Evolutionary conservation across 2,113 vertebrate genomes (phyloP).

Genomic region (Phalacrocorax carbo): DNA sequence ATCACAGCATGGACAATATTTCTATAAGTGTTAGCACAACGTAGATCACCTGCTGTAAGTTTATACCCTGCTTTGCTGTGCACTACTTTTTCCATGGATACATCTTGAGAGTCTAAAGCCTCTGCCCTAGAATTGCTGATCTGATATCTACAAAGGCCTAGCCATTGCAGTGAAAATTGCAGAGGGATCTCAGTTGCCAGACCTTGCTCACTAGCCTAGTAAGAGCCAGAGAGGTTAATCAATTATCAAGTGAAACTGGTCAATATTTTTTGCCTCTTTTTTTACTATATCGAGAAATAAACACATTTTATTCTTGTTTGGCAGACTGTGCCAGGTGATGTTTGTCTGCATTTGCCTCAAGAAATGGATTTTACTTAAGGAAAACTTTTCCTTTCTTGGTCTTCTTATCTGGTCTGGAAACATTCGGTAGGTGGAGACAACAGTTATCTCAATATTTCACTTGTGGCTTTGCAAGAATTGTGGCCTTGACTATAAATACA

Average conservation of each 20-base stretch:
- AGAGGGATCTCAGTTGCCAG: not conserved
- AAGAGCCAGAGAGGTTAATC: not conserved
- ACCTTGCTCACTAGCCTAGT: not conserved
- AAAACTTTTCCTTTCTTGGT: not conserved
- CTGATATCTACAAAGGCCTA: not conserved
- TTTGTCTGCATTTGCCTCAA: not conserved
- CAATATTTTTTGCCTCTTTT: not conserved
- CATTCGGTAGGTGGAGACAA: not conserved
- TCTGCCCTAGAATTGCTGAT: not conserved
- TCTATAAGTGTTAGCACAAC: not conserved
- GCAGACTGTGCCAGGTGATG: not conserved
- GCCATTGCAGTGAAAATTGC: not conserved
- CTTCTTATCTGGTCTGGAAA: not conserved
- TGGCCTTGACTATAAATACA: not conserved
- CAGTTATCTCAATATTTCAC: not conserved
- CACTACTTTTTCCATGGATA: not conserved
- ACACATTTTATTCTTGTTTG: not conserved
- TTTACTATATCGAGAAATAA: not conserved
- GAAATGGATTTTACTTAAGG: not conserved
- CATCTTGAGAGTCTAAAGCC: not conserved
- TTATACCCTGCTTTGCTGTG: not conserved
- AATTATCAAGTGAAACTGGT: not conserved
- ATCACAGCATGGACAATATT: not conserved
- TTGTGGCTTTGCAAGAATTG: not conserved
- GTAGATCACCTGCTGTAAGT: not conserved